Evolutionary conservation across 2,797 vertebrate genomes (phyloP).

Genomic region (Gastrophryne carolinensis): DNA sequence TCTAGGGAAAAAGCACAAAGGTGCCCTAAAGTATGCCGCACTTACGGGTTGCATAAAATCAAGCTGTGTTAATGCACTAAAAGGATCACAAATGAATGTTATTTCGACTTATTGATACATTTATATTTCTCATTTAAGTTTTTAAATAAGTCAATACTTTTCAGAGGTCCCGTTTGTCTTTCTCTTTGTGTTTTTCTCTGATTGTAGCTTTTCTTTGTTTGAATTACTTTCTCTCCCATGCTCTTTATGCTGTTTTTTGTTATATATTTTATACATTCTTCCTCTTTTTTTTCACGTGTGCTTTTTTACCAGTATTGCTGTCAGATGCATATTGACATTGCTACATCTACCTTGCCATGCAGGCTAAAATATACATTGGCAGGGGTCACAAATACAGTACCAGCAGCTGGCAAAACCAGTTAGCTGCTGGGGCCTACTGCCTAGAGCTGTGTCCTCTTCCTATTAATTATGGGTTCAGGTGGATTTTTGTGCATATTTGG

Average conservation of each 20-base stretch:
- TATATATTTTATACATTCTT: too few relatives aligned
- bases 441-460: too few relatives aligned
- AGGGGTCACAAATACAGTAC: too few relatives aligned
- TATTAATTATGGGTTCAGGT: too few relatives aligned
- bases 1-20: slow-evolving; percentile 61
- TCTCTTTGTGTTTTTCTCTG: neutral
- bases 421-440: too few relatives aligned
- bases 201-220: neutral
- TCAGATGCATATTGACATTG: too few relatives aligned
- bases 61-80: slow-evolving; percentile 22
- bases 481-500: too few relatives aligned
- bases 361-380: too few relatives aligned
- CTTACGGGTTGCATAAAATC: neutral
- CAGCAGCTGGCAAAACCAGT: too few relatives aligned
- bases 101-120: slow-evolving; percentile 19
- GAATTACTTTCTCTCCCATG: neutral
- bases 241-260: neutral
- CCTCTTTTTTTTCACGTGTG: neutral
- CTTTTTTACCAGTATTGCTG: neutral
- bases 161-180: neutral
- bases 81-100: slow-evolving; percentile 17
- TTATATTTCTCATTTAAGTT: neutral
- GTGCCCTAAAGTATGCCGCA: neutral
- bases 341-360: too few relatives aligned
- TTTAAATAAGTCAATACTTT: neutral